Percentiles rank a stretch among this genome's conserved stretches.
Evolutionary conservation across 2,888 invertebrate species (phyloP).

Genomic region (Polylopha cassiicola): DNA sequence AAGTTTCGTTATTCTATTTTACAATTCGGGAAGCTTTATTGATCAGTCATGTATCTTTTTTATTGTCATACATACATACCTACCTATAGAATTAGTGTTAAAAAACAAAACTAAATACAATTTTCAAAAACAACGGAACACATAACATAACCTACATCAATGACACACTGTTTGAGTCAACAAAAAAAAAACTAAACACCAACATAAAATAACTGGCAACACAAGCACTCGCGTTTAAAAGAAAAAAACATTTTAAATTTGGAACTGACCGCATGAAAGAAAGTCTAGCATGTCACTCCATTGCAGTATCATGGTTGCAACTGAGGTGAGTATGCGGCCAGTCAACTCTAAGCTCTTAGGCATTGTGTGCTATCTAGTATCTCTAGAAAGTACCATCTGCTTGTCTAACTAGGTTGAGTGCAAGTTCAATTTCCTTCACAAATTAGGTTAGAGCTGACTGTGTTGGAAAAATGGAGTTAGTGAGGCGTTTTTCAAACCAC

Average conservation of each 20-base stretch:
- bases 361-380: conserved; percentile 44
- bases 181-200: conserved; percentile 20
- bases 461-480: conserved; percentile 25
- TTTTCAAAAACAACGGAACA: too few species aligned
- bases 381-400: conserved; percentile 38
- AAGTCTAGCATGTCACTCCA: conserved; percentile 72
- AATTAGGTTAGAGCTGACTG: conserved; percentile 43
- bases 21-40: too few species aligned
- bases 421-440: conserved; percentile 47
- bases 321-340: conserved; percentile 60
- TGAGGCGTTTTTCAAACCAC: conserved; percentile 12
- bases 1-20: too few species aligned
- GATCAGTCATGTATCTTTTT: too few species aligned
- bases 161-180: too few species aligned
- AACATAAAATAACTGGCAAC: conserved; percentile 13
- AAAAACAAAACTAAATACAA: too few species aligned
- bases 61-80: too few species aligned
- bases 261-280: conserved; percentile 65
- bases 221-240: conserved; percentile 22
- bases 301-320: conserved; percentile 69
- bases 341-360: conserved; percentile 32
- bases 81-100: too few species aligned
- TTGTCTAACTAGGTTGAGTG: conserved; percentile 42
- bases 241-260: conserved; percentile 32
- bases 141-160: too few species aligned